Evolutionary conservation across 2,888 invertebrate species (phyloP), one percentile per base, ranked within the genome.

Genomic region (Mycogona germanica): DNA sequence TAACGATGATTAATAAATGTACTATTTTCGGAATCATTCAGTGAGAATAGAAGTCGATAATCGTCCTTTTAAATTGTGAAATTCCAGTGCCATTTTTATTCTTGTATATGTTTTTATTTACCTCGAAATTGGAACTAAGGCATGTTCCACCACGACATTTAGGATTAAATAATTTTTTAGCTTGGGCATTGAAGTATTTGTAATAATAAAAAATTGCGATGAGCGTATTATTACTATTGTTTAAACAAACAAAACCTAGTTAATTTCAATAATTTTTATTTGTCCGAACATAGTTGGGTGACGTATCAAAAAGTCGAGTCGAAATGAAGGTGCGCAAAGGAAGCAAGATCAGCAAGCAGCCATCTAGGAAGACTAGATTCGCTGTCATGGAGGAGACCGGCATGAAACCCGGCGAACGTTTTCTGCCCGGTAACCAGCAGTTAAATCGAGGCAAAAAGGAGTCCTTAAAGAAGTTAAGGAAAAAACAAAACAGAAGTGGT

Each of bases 391-490:
- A 25, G 7, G 19, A 53, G 26, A 37, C 32, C 47, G 26, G 47
- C 38, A 35, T 42, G 41, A 55, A 12, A 28, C 40, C 37, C 19
- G 38, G 2, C 12, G 12, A 37, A 37, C 32, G 46, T 44, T 30
- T 17, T 44, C 23, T 53, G 25, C 32, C 53, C 67, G 86, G 86
- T 57, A 82, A 82, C 66, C 74, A 75, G 64, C 73, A 75, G 58
- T 64, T 78, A 17, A 81, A 81, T 63, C 75, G 76, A 64, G 62
- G 75, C 1, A 74, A 74, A 28, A 81, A 80, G 61, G 69, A 75
- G 57, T 77, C 79, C 58, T 80, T 81, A 57, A 83, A 83, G 62
- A 82, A 80, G 59, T 75, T 78, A 61, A 80, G 77, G 62, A 82
- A 81, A 62, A 70, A 74, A 9, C 29, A 46, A 49, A 52, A 52